These are phyloP conservation scores for Byasa hedistus DNA, from an alignment of 2,888 invertebrate genomes.

Conservation along the genomic window DNA sequence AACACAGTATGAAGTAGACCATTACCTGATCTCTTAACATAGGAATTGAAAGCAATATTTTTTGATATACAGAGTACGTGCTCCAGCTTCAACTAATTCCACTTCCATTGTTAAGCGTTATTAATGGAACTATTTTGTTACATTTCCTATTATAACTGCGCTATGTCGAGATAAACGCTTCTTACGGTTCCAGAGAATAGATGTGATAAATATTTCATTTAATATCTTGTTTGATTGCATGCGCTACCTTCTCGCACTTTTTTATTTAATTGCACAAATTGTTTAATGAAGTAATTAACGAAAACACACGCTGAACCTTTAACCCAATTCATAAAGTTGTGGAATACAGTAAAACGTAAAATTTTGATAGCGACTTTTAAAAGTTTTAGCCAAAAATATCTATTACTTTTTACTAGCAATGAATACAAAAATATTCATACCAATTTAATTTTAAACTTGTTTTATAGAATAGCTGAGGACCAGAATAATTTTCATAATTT, in stretches of 20 bases:
- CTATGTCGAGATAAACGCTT: conserved; percentile 3
- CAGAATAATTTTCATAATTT: no score
- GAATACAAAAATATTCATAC: no score
- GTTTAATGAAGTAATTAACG: no score
- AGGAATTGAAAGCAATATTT: conserved; percentile 22
- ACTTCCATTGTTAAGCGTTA: conserved; percentile 21
- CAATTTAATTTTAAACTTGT: no score
- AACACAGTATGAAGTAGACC: background rate
- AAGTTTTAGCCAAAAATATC: no score
- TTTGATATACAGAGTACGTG: conserved; percentile 24
- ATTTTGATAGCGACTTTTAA: no score
- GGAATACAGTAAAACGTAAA: no score
- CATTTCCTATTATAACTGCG: conserved; percentile 10
- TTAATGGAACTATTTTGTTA: conserved; percentile 26
- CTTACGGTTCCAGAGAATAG: conserved; percentile 2
- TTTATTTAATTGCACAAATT: no score
- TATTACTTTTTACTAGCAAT: no score
- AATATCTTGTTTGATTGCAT: background rate
- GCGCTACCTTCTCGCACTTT: background rate
- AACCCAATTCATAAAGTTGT: no score
- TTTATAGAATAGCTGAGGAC: no score
- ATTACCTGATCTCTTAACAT: conserved; percentile 2
- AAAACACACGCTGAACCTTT: background rate
- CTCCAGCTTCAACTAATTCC: conserved; percentile 19
- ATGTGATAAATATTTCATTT: conserved; percentile 5